Evolutionary conservation across 2,888 invertebrate genomes (phyloP).

Genomic region (Oxycera nigricornis): DNA sequence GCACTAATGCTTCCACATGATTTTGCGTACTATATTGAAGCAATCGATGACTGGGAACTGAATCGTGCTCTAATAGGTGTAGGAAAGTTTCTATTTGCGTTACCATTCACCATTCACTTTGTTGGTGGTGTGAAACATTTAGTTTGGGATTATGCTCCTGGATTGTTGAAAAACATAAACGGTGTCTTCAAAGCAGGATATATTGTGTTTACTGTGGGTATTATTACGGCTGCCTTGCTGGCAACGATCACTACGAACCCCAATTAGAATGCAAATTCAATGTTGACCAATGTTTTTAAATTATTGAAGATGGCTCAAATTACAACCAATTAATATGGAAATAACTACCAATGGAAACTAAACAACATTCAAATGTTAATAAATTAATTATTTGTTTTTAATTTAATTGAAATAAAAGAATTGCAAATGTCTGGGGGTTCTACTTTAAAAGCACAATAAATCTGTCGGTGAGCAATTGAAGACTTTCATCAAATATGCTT

Average conservation of each 20-base stretch:
- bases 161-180: neutral
- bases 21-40: neutral
- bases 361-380: too few species aligned
- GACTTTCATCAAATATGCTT: too few species aligned
- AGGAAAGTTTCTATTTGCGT: conserved; percentile 9
- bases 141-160: conserved; percentile 9
- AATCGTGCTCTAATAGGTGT: neutral
- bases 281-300: too few species aligned
- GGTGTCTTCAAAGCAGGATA: conserved; percentile 8
- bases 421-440: too few species aligned
- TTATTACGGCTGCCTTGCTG: neutral
- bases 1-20: conserved; percentile 5
- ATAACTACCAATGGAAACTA: too few species aligned
- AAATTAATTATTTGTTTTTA: too few species aligned
- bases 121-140: conserved; percentile 17
- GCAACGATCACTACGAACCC: neutral
- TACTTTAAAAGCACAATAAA: too few species aligned
- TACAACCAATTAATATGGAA: too few species aligned
- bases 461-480: too few species aligned
- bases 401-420: too few species aligned
- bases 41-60: conserved; percentile 3
- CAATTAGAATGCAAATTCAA: too few species aligned
- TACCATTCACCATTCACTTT: conserved; percentile 17
- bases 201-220: neutral
- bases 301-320: too few species aligned